Evolutionary conservation across 2,888 invertebrate species (phyloP), one percentile per base, ranked within the genome.

Genomic region (Sarcophaga caerulescens): DNA sequence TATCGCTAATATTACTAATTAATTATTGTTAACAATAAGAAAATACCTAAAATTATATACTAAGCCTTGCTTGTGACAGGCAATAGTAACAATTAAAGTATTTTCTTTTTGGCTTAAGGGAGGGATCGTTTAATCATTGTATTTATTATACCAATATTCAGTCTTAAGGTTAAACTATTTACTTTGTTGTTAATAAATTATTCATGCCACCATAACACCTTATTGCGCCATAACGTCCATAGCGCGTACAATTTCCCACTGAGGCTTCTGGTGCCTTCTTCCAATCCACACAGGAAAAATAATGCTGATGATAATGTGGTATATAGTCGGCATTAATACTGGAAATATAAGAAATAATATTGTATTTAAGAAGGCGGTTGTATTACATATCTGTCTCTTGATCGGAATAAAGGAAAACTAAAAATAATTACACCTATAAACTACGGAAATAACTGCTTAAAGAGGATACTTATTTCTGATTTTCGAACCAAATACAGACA

Each of bases 171-270:
- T 19, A 12, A 57, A 70, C 19, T 71, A 82, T 80, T 88, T 88
- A 92, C 92, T 88, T 88, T 5, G 92, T 75, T 47, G 88, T 47
- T 12, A 88, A 89, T 60, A 92, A 81, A 88, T 92, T 93, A 52
- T 91, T 90, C 88, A 92, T 90, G 57, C 92, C 92, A 21, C 93
- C 93, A 76, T 90, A 91, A 84, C 92, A 92, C 60, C 90, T 89
- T 4, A 92, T 80, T 3, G 90, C 81, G n/a, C 90, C 91, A 66
- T 88, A 88, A 5, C 87, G 87, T 4, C 87, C 89, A 21, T 89
- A 87, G 12, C 89, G 89, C 1, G 92, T 90, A 60, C 92, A 92
- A 86, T 92, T 92, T 5, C 92, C 92, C 4, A 80, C 90, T 11
- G 87, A 88, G 0, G 92, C 90, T 79, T 92, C 92, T 1, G 90